Conservation (phyloP, 2,113 vertebrate species). For the Cololabis saira region DNA sequence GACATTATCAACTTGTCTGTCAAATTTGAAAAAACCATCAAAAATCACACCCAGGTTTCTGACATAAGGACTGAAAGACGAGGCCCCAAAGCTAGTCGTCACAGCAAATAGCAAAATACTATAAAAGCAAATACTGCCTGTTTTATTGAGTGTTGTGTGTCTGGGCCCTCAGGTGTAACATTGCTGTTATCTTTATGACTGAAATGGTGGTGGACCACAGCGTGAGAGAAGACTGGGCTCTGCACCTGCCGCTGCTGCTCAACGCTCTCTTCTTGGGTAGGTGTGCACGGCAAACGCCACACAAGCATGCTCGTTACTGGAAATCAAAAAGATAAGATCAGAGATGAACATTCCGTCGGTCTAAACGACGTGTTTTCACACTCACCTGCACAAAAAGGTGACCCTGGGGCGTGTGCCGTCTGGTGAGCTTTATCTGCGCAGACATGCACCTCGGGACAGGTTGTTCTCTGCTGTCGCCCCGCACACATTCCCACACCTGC, state of each 20-base stretch:
- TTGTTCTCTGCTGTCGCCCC: conserved; percentile 1
- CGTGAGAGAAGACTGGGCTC: conserved; percentile 97
- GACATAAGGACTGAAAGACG: too few relatives aligned
- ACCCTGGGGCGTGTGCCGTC: conserved; percentile 8
- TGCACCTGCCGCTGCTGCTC: conserved; percentile 92
- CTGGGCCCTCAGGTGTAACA: conserved; percentile 88
- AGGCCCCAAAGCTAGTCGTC: too few relatives aligned
- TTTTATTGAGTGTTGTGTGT: conserved; percentile 3
- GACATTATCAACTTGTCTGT: too few relatives aligned
- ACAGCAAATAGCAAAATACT: too few relatives aligned
- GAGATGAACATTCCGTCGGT: not conserved
- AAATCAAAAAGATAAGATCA: conserved; percentile 20
- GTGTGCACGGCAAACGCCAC: conserved; percentile 24
- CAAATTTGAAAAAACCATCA: too few relatives aligned
- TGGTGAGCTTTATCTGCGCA: conserved; percentile 34
- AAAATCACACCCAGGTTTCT: too few relatives aligned
- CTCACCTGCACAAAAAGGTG: conserved; percentile 16
- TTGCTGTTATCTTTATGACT: conserved; percentile 98
- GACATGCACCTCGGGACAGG: conserved; percentile 10
- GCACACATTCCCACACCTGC: conserved; percentile 20
- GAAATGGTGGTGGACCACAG: conserved; percentile 99
- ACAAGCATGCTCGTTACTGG: too few relatives aligned
- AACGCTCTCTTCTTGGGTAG: conserved; percentile 97
- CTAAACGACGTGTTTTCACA: not conserved
- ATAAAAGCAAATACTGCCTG: too few relatives aligned